Evolutionary conservation across 53 echinoderm and acorn worm genomes (phyloP).

Genomic region (Astropecten irregularis): DNA sequence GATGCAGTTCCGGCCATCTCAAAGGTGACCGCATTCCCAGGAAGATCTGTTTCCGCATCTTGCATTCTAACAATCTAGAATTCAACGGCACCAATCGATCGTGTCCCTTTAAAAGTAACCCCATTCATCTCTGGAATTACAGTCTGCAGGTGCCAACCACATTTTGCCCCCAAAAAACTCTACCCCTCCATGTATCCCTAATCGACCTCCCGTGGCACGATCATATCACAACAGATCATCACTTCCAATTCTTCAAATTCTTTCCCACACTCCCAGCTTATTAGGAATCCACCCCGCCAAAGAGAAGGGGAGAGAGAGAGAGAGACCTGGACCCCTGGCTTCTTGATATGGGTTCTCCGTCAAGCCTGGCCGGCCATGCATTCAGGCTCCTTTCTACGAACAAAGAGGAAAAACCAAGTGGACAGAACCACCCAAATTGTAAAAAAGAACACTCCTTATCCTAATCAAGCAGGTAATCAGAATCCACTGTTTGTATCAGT

Average conservation of each 20-base stretch:
- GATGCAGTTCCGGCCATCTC: too few species aligned
- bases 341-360: neutral
- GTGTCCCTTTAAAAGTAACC: conserved; percentile 18
- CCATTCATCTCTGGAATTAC: conserved; percentile 32
- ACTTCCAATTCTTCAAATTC: conserved; percentile 50
- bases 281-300: too few species aligned
- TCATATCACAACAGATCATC: conserved; percentile 55
- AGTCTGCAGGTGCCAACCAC: conserved; percentile 46
- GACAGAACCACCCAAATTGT: neutral
- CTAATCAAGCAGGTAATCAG: conserved; percentile 19
- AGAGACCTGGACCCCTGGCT: too few species aligned
- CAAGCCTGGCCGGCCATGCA: neutral
- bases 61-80: too few species aligned
- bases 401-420: neutral
- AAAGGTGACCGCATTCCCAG: too few species aligned
- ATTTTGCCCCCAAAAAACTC: conserved; percentile 20
- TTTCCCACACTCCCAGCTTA: conserved; percentile 37
- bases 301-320: neutral
- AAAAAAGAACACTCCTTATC: conserved; percentile 7
- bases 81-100: too few species aligned
- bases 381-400: neutral
- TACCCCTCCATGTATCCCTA: conserved; percentile 47
- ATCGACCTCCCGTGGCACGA: conserved; percentile 46
- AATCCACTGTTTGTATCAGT: conserved; percentile 42
- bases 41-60: too few species aligned